These are phyloP conservation scores for Sinocyclocheilus grahami DNA, from an alignment of 2,113 vertebrate genomes.

Conservation along the genomic window DNA sequence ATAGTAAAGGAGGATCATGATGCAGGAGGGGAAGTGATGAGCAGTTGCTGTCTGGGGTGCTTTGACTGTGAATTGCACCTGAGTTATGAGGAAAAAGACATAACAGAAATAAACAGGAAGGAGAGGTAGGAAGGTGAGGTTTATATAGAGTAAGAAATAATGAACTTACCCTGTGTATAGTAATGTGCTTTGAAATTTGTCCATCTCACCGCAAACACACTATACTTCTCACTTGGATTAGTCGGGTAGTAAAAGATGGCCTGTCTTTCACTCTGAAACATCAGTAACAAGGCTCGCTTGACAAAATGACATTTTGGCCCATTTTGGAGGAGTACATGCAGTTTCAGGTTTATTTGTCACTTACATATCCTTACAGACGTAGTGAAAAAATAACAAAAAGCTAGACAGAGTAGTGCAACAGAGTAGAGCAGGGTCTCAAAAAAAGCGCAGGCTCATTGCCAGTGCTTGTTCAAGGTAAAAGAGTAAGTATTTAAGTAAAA, in stretches of 20 bases:
- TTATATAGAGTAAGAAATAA: neutral
- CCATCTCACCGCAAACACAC: constrained; percentile 85
- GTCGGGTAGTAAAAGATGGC: constrained; percentile 84
- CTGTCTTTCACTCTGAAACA: constrained; percentile 81
- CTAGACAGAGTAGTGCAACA: too few species aligned
- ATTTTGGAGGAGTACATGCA: too few species aligned
- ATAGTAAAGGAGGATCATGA: constrained; percentile 87
- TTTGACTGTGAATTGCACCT: constrained; percentile 84
- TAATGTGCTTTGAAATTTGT: constrained; percentile 92
- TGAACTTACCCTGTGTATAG: constrained; percentile 82
- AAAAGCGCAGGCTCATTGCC: neutral
- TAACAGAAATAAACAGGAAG: neutral
- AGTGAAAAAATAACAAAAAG: too few species aligned
- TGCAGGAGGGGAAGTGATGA: constrained; percentile 62
- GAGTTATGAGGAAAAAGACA: constrained; percentile 5
- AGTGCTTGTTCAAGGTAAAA: neutral
- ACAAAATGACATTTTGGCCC: too few species aligned
- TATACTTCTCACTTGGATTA: constrained; percentile 67
- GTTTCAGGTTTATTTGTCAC: too few species aligned
- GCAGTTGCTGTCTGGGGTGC: constrained; percentile 83
- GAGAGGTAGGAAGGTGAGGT: neutral
- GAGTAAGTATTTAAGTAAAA: too few species aligned
- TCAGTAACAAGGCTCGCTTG: neutral
- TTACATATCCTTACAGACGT: too few species aligned
- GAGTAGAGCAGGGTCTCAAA: too few species aligned